Conservation (phyloP, 2,888 invertebrate genomes). For the Loripinus fragilis region DNA sequence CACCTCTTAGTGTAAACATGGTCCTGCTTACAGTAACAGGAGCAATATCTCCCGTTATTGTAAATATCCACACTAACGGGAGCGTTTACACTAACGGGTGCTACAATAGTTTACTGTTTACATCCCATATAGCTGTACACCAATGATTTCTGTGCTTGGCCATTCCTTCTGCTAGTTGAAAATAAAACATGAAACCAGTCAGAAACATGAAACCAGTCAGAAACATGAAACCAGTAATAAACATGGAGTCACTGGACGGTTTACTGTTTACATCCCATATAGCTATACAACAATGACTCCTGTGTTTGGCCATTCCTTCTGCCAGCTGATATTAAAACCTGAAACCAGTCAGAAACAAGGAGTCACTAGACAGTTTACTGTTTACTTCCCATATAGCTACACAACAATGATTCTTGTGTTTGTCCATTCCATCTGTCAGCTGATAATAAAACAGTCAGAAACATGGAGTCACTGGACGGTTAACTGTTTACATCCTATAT, state of each 20-base stretch:
- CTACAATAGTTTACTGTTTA: conserved; percentile 82
- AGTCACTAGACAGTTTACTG: conserved; percentile 57
- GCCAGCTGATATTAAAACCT: conserved; percentile 86
- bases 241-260: conserved; percentile 51
- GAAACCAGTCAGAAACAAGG: no score
- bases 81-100: no score
- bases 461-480: conserved; percentile 57
- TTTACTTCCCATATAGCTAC: conserved; percentile 94
- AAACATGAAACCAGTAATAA: conserved; percentile 52
- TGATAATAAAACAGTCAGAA: no score
- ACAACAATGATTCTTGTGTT: conserved; percentile 94
- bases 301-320: conserved; percentile 94
- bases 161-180: conserved; percentile 90
- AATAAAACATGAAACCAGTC: no score
- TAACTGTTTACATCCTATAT: conserved; percentile 91
- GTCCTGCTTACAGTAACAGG: no score
- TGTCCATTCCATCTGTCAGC: conserved; percentile 94
- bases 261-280: conserved; percentile 91
- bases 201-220: no score
- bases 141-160: conserved; percentile 95
- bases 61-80: no score
- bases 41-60: no score
- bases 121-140: conserved; percentile 95
- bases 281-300: conserved; percentile 93
- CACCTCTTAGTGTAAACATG: no score